Percentiles rank a stretch among this genome's conserved stretches.
phyloP scores from a whole-genome alignment of 1,140 invertebrate genomes.

The Brachionus manjavacas region DNA sequence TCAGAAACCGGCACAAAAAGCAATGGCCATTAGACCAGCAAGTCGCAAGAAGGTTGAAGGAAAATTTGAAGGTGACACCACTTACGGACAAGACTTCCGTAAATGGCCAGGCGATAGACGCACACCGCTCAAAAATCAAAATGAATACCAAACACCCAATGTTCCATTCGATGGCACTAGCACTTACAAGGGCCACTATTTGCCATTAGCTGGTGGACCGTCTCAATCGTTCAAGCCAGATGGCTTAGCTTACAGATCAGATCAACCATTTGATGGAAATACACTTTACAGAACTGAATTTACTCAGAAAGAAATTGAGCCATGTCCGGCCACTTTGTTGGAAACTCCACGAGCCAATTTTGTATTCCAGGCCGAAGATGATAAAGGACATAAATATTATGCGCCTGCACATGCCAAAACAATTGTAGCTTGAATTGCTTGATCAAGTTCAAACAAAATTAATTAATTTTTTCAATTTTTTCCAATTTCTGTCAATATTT shows the following conservation, averaged over 20 bases:
- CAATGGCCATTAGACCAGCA: conserved; percentile 44
- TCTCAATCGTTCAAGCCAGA: conserved; percentile 50
- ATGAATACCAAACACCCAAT: conserved; percentile 50
- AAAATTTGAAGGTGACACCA: conserved; percentile 54
- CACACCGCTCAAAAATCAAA: conserved; percentile 45
- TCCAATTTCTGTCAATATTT: background rate
- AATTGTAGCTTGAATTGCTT: background rate
- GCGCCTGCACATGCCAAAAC: conserved; percentile 41
- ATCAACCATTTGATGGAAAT: conserved; percentile 51
- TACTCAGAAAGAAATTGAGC: conserved; percentile 49
- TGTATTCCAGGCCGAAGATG: conserved; percentile 46
- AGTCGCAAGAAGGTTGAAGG: conserved; percentile 44
- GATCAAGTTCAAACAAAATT: background rate
- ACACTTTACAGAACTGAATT: conserved; percentile 56
- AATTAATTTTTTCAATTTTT: background rate
- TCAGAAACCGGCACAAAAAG: conserved; percentile 47
- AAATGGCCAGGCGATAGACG: conserved; percentile 50
- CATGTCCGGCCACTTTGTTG: conserved; percentile 51
- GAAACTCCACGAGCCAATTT: conserved; percentile 46
- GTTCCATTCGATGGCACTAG: conserved; percentile 55
- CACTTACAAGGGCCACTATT: conserved; percentile 53
- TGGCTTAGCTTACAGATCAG: conserved; percentile 45
- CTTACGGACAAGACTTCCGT: conserved; percentile 54
- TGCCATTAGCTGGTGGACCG: conserved; percentile 46
- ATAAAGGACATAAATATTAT: conserved; percentile 50